phyloP scores from a whole-genome alignment of 2,113 vertebrate species.

The Epinephelus lanceolatus region DNA sequence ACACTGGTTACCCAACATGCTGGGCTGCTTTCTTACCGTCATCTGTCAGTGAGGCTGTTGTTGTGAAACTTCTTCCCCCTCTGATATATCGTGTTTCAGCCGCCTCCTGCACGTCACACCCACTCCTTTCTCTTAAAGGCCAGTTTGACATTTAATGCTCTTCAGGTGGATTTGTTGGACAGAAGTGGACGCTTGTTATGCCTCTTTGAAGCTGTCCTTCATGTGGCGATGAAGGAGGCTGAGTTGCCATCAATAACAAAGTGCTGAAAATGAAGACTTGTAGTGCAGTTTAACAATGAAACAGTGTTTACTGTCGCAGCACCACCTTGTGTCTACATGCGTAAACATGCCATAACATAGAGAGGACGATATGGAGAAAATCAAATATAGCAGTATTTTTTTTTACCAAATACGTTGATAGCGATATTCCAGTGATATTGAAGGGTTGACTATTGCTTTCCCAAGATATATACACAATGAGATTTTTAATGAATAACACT shows the following conservation, averaged over 20 bases:
- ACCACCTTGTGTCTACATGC: slow-evolving; percentile 69
- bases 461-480: no score
- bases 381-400: no score
- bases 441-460: no score
- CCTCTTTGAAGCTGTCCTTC: slow-evolving; percentile 47
- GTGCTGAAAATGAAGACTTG: slow-evolving; percentile 7
- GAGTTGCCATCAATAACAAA: not conserved
- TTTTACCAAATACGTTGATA: no score
- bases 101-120: slow-evolving; percentile 57
- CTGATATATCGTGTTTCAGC: slow-evolving; percentile 67
- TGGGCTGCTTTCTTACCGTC: slow-evolving; percentile 53
- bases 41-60: slow-evolving; percentile 59
- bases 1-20: slow-evolving; percentile 46
- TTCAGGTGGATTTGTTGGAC: slow-evolving; percentile 61
- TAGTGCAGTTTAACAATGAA: slow-evolving; percentile 1
- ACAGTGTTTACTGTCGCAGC: slow-evolving; percentile 51
- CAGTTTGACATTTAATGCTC: slow-evolving; percentile 78
- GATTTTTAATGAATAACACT: no score
- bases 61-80: slow-evolving; percentile 59
- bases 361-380: no score
- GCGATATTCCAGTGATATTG: no score
- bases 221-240: slow-evolving; percentile 10
- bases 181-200: slow-evolving; percentile 30
- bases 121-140: slow-evolving; percentile 68
- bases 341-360: slow-evolving; percentile 15